Percentiles rank a stretch among this genome's conserved stretches.
Evolutionary conservation across 2,113 vertebrate species (phyloP).

Genomic region (Camelus bactrianus): DNA sequence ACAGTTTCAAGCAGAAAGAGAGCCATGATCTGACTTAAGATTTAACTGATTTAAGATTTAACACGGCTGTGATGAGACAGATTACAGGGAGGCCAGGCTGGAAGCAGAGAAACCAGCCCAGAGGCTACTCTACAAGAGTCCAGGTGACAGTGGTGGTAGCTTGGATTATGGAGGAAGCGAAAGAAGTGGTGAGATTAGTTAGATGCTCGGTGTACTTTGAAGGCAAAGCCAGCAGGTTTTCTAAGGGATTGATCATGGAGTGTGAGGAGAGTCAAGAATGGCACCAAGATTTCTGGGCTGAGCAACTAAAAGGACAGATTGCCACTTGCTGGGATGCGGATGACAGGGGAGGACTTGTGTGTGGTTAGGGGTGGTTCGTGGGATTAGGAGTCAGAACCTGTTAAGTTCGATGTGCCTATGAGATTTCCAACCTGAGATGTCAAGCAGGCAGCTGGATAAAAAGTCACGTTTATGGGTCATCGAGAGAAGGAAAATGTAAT

Average conservation of each 20-base stretch:
- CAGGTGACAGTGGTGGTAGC: not conserved
- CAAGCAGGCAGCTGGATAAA: not conserved
- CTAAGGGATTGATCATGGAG: not conserved
- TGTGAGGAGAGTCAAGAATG: not conserved
- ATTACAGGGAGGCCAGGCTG: not conserved
- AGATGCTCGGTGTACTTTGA: not conserved
- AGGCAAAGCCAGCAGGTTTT: not conserved
- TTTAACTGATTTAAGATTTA: constrained; percentile 18
- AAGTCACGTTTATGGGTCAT: not conserved
- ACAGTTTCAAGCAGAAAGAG: not conserved
- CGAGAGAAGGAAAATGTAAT: not conserved
- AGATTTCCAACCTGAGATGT: not conserved
- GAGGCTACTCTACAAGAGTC: not conserved
- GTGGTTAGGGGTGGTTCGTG: not conserved
- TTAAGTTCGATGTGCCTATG: not conserved
- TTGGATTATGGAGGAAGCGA: not conserved
- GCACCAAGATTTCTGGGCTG: not conserved
- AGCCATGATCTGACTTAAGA: not conserved
- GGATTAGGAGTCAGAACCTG: not conserved
- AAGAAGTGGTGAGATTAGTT: not conserved
- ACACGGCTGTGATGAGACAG: not conserved
- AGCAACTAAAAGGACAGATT: constrained; percentile 9
- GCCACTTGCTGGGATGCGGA: not conserved
- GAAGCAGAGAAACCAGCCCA: not conserved
- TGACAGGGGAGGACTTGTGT: not conserved